A percentile compares a stretch with the other conserved stretches of the same genome.
Conservation (phyloP, 2,113 vertebrate genomes). For the Brachirus orientalis region DNA sequence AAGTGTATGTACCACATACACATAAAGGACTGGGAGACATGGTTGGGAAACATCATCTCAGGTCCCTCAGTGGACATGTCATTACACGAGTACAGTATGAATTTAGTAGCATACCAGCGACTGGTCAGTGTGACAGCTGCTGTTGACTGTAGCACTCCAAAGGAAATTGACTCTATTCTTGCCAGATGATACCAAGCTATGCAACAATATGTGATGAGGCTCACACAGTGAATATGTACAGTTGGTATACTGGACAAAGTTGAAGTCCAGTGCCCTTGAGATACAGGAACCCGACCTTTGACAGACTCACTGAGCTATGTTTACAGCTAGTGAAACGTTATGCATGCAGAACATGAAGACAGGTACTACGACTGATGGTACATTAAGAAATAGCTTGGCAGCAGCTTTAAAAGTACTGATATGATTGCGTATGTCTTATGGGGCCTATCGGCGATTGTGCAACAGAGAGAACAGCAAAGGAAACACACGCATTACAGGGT, state of each 20-base stretch:
- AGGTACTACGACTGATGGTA: neutral
- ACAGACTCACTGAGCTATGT: conserved; percentile 13
- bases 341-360: conserved; percentile 32
- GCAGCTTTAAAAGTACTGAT: conserved; percentile 17
- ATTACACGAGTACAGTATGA: conserved; percentile 27
- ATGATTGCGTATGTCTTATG: neutral
- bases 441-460: conserved; percentile 6
- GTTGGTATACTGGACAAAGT: neutral
- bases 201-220: conserved; percentile 8
- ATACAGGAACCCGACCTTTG: conserved; percentile 27
- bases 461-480: conserved; percentile 16
- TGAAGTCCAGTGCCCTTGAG: neutral
- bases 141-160: conserved; percentile 23
- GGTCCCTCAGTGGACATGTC: conserved; percentile 17
- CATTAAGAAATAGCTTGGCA: conserved; percentile 28
- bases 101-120: conserved; percentile 35
- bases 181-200: conserved; percentile 17
- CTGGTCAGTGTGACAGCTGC: conserved; percentile 30
- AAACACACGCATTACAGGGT: too few species aligned
- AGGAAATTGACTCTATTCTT: conserved; percentile 21
- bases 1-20: neutral
- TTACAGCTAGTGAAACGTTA: conserved; percentile 24
- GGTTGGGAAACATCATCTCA: conserved; percentile 41
- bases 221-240: conserved; percentile 21
- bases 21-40: neutral